Conservation (phyloP, 2,797 vertebrate genomes). For the Zalophus californianus region DNA sequence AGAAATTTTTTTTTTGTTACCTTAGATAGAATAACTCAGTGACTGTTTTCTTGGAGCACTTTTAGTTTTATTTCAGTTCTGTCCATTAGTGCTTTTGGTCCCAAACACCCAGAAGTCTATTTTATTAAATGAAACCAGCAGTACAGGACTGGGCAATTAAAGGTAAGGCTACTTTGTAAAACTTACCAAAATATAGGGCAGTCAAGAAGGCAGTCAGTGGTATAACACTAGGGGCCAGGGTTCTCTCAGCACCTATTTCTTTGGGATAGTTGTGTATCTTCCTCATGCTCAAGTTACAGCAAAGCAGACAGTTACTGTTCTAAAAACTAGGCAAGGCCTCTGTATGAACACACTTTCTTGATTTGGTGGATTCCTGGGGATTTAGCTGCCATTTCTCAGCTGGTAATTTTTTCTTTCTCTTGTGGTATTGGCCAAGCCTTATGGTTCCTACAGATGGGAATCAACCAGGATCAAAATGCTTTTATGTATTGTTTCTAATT, state of each 20-base stretch:
- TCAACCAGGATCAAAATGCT: background rate
- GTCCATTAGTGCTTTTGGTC: background rate
- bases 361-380: background rate
- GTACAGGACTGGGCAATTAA: background rate
- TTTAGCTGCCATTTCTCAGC: background rate
- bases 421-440: background rate
- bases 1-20: background rate
- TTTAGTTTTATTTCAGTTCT: slow-evolving; percentile 54
- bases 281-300: background rate
- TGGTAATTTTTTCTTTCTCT: background rate
- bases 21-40: background rate
- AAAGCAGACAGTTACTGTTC: background rate
- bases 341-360: background rate
- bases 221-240: background rate
- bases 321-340: background rate
- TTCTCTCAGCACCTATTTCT: background rate
- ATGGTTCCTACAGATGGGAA: background rate
- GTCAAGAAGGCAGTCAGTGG: background rate
- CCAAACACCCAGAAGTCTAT: background rate
- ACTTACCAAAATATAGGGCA: background rate
- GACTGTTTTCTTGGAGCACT: background rate
- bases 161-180: background rate
- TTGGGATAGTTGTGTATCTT: background rate
- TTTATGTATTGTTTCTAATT: background rate
- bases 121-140: background rate